Evolutionary conservation across 2,113 vertebrate species (phyloP).

Genomic region (Silurus asotus): DNA sequence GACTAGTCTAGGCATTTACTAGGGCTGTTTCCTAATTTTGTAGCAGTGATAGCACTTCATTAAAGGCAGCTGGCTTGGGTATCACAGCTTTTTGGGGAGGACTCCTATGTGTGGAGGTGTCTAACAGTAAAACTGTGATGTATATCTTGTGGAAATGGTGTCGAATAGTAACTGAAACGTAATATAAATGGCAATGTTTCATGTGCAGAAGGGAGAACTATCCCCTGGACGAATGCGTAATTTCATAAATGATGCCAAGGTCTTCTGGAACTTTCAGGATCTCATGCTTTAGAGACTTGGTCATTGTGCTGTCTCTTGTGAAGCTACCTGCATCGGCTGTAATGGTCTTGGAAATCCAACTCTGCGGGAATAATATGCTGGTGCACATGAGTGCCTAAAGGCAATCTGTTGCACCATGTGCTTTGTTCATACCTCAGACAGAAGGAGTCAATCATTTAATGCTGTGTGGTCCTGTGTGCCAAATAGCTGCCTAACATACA

Average conservation of each 20-base stretch:
- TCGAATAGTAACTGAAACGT: neutral
- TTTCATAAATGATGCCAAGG: neutral
- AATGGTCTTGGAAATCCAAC: neutral
- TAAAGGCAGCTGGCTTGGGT: neutral
- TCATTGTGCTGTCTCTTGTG: neutral
- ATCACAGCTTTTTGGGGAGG: neutral
- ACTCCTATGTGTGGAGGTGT: neutral
- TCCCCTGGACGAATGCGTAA: neutral
- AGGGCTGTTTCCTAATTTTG: neutral
- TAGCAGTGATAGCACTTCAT: neutral
- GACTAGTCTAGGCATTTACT: neutral
- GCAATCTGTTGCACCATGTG: slow-evolving; percentile 16
- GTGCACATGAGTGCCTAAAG: slow-evolving; percentile 16
- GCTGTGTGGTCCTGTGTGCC: neutral
- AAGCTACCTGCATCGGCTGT: neutral
- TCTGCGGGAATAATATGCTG: slow-evolving; percentile 15
- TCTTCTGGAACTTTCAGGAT: neutral
- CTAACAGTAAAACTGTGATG: neutral
- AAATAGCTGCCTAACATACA: neutral
- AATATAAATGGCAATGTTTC: neutral
- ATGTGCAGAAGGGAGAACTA: neutral
- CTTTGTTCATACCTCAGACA: neutral
- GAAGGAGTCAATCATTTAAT: slow-evolving; percentile 29
- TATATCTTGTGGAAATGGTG: neutral
- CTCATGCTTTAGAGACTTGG: slow-evolving; percentile 4